Evolutionary conservation across 1,140 invertebrate genomes (phyloP).

Genomic region (Rhagoletis zephyria): DNA sequence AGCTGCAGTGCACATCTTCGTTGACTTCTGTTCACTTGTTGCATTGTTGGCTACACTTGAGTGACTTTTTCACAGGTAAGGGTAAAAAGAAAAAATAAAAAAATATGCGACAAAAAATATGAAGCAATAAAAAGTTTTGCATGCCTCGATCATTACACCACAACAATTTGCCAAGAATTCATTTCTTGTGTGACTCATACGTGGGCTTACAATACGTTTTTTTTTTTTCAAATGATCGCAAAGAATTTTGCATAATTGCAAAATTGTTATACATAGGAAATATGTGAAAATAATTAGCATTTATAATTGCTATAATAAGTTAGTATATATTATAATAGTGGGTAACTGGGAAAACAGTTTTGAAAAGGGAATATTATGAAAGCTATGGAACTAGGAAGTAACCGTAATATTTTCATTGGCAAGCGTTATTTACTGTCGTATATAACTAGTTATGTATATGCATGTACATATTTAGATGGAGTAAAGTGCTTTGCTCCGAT

Average conservation of each 20-base stretch:
- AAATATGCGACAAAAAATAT: neutral
- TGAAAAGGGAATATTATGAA: neutral
- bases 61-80: constrained; percentile 35
- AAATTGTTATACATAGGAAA: neutral
- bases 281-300: constrained; percentile 13
- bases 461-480: no score
- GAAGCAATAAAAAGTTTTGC: neutral
- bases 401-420: no score
- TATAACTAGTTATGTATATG: no score
- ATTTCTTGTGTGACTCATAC: neutral
- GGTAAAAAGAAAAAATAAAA: neutral
- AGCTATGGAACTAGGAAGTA: neutral
- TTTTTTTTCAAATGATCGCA: constrained; percentile 10
- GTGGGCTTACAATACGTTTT: neutral
- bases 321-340: neutral
- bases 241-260: constrained; percentile 17
- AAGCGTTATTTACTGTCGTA: no score
- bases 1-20: constrained; percentile 47
- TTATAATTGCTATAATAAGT: neutral
- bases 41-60: constrained; percentile 43
- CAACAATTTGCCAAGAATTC: neutral
- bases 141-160: neutral
- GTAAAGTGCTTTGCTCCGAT: no score
- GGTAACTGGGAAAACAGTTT: neutral
- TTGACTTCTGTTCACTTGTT: neutral